Conservation (phyloP, 2,888 invertebrate genomes). For the Agrotis clavis region DNA sequence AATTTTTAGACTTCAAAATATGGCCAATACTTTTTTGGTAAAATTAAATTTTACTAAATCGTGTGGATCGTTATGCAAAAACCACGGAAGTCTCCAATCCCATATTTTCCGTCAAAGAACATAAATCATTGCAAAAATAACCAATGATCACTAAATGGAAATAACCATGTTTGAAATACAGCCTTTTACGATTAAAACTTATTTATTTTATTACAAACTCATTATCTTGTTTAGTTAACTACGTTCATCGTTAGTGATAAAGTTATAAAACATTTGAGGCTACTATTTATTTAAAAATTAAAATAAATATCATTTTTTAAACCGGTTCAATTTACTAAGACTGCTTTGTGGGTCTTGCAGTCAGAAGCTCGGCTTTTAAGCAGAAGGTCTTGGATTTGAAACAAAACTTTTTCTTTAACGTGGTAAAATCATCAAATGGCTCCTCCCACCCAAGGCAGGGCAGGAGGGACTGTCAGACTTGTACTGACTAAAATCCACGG, state of each 20-base stretch:
- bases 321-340: conserved; percentile 59
- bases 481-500: too few species aligned
- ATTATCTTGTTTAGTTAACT: conserved; percentile 57
- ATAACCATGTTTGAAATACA: conserved; percentile 46
- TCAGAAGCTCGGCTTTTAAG: conserved; percentile 37
- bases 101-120: background rate
- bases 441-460: too few species aligned
- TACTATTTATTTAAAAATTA: conserved; percentile 61
- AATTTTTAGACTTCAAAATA: too few species aligned
- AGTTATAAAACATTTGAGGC: conserved; percentile 61
- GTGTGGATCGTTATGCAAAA: background rate
- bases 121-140: conserved; percentile 44
- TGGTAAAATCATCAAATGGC: too few species aligned
- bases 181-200: conserved; percentile 49
- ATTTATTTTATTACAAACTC: conserved; percentile 61
- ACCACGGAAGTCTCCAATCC: background rate
- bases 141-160: conserved; percentile 33
- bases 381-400: background rate
- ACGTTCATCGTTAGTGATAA: conserved; percentile 59
- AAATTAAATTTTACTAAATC: too few species aligned
- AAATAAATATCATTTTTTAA: conserved; percentile 58
- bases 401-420: too few species aligned
- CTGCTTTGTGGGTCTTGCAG: background rate
- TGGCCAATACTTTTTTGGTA: too few species aligned
- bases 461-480: too few species aligned